Conservation (phyloP, 2,888 invertebrate genomes). For the Lottia gigantea region DNA sequence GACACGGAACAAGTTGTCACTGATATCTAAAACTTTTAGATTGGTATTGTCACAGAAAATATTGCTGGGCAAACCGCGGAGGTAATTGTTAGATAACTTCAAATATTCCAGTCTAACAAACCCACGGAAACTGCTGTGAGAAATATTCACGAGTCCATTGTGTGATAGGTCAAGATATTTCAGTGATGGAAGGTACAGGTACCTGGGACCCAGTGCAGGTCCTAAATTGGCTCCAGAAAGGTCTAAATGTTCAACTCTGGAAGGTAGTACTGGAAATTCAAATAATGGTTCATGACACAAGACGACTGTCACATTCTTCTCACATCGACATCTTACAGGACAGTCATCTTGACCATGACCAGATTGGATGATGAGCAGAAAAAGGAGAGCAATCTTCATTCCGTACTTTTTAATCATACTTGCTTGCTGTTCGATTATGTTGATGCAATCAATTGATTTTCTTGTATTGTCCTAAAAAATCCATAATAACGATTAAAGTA, state of each 20-base stretch:
- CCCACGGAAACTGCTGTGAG: constrained; percentile 30
- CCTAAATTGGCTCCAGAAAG: neutral
- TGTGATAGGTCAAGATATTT: constrained; percentile 35
- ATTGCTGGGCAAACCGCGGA: constrained; percentile 35
- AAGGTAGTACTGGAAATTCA: neutral
- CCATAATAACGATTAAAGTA: no score
- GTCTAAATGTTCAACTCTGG: neutral
- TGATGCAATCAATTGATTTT: no score
- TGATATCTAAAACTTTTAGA: constrained; percentile 45
- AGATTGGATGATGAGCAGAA: no score
- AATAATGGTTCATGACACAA: neutral
- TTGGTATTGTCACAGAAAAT: constrained; percentile 37
- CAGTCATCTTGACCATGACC: neutral
- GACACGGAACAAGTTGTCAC: constrained; percentile 36
- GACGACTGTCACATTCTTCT: neutral
- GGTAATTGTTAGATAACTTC: constrained; percentile 35
- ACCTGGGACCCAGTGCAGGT: neutral
- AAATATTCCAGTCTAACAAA: constrained; percentile 31
- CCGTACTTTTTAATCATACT: no score
- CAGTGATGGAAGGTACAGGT: constrained; percentile 18
- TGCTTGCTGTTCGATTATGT: no score
- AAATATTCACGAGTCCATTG: constrained; percentile 32
- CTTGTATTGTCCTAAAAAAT: no score
- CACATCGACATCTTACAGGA: neutral
- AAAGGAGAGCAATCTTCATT: no score